Percentiles rank a stretch among this genome's conserved stretches.
phyloP scores from a whole-genome alignment of 2,888 invertebrate genomes.

The Apotomis turbidana region DNA sequence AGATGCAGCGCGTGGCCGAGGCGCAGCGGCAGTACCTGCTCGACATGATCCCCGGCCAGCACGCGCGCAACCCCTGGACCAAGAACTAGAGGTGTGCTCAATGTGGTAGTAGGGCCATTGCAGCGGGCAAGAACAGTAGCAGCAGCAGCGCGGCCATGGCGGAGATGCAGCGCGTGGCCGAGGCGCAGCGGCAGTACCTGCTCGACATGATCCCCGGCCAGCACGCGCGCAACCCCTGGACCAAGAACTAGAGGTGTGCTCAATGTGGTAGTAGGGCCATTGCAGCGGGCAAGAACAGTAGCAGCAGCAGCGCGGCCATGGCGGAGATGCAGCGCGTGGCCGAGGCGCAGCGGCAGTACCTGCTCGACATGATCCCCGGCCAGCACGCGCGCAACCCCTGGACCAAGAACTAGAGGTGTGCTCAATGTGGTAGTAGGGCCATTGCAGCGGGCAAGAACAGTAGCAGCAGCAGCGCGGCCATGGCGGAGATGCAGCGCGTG shows the following conservation, averaged over 20 bases:
- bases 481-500: conserved; percentile 92
- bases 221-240: conserved; percentile 75
- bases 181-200: conserved; percentile 96
- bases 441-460: conserved; percentile 67
- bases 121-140: conserved; percentile 68
- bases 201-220: conserved; percentile 95
- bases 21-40: conserved; percentile 97
- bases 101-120: background rate
- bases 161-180: conserved; percentile 93
- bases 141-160: too few relatives aligned
- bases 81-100: conserved; percentile 62
- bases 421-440: background rate
- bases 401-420: conserved; percentile 69
- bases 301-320: too few relatives aligned
- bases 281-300: conserved; percentile 67
- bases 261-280: background rate
- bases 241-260: conserved; percentile 64
- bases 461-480: too few relatives aligned
- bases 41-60: conserved; percentile 94
- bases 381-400: conserved; percentile 58
- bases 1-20: conserved; percentile 93
- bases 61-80: conserved; percentile 75
- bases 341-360: conserved; percentile 96
- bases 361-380: conserved; percentile 82
- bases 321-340: conserved; percentile 94